Evolutionary conservation across 2,113 vertebrate genomes (phyloP), one percentile per base, ranked within the genome.

Genomic region (Galeopterus variegatus): DNA sequence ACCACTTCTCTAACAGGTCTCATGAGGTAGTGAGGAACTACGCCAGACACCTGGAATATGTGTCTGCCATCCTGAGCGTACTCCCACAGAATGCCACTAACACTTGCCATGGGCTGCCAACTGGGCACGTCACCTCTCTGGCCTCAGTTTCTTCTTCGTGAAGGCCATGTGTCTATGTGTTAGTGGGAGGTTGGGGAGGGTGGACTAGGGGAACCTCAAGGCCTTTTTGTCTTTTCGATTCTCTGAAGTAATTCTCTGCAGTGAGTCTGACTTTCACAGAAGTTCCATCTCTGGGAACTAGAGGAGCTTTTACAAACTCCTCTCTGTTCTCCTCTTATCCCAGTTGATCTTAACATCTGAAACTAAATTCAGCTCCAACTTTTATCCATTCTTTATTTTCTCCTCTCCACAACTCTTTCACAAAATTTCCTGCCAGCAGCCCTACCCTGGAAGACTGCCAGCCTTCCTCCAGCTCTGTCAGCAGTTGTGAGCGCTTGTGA

Each of bases 301-400:
- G 50, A 28, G 62, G 41, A 62, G 19, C 52, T 87, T 87, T 72
- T 26, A 82, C 54, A 58, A 1, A 26, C 19, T 28, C 45, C 41
- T 89, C 24, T 60, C 17, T 86, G n/a, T 70, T 72, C 1, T 3
- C 81, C 45, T 80, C 50, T 73, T 48, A 33, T 73, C 52, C 18
- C 26, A 9, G 14, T 69, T 26, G 45, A 56, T 85, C 50, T 88
- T 77, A 70, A 64, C 8, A 28, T 75, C 67, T 56, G 89, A 75
- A 79, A 50, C 72, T 77, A 23, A 67, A 75, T 67, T 94, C 62
- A 88, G 45, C 18, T 76, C 23, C 60, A 21, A 60, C 80, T 80
- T 87, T 65, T 58, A 31, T 48, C 72, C 82, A 45, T 88, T 88
- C 72, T 88, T 94, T 73, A 36, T 58, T 72, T 81, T 88, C 85